Percentiles rank a stretch among this genome's conserved stretches.
Conservation (phyloP, 1,140 invertebrate genomes). For the Cephus cinctus region DNA sequence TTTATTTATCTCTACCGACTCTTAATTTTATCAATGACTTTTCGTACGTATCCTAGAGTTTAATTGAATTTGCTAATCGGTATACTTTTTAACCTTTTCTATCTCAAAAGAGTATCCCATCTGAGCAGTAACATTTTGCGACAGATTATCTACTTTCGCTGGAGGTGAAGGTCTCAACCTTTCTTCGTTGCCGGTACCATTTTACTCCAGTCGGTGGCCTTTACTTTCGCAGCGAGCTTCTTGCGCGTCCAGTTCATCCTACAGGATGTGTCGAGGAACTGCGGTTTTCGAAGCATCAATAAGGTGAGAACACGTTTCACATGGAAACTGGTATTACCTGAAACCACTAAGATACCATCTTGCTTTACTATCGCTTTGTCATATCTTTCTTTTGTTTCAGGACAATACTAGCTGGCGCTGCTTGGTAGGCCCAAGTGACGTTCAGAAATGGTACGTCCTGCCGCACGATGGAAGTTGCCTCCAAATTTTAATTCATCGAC, state of each 20-base stretch:
- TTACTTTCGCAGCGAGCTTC: slow-evolving; percentile 31
- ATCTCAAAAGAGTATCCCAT: too few relatives aligned
- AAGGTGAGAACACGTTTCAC: slow-evolving; percentile 15
- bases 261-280: slow-evolving; percentile 7
- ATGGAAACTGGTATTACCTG: too few relatives aligned
- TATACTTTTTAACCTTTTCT: too few relatives aligned
- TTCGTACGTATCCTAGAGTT: too few relatives aligned
- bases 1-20: too few relatives aligned
- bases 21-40: too few relatives aligned
- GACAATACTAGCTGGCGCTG: slow-evolving; percentile 47
- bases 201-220: slow-evolving; percentile 30
- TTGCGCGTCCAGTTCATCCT: slow-evolving; percentile 21
- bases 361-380: too few relatives aligned
- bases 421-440: slow-evolving; percentile 48
- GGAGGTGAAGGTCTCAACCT: slow-evolving; percentile 39
- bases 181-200: slow-evolving; percentile 26
- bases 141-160: slow-evolving; percentile 49
- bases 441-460: slow-evolving; percentile 46
- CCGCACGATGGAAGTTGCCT: slow-evolving; percentile 18
- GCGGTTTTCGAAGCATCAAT: slow-evolving; percentile 15
- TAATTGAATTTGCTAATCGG: too few relatives aligned
- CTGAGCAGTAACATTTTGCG: slow-evolving; percentile 21
- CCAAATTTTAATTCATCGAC: slow-evolving; percentile 11
- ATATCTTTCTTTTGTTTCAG: slow-evolving; percentile 27
- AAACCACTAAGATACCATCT: too few relatives aligned